Conservation (phyloP, 2,797 vertebrate species). For the Sebastolobus altivelis region DNA sequence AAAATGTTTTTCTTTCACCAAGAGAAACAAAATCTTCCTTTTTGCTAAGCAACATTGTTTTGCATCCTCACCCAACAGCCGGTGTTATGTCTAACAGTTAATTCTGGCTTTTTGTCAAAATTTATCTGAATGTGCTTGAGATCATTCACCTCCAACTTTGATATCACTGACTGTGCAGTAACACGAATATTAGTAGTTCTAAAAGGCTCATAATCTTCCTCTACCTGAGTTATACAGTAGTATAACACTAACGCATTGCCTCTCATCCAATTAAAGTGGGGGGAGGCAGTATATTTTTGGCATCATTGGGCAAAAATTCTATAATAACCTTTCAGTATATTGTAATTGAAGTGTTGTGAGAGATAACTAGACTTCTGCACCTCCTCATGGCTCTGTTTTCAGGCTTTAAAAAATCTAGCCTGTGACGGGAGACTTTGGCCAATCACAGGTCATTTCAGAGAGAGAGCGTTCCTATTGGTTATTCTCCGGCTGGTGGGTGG, state of each 20-base stretch:
- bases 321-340: too few relatives aligned
- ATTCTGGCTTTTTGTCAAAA: slow-evolving; percentile 16
- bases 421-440: too few relatives aligned
- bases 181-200: not conserved
- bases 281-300: too few relatives aligned
- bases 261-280: not conserved
- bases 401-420: too few relatives aligned
- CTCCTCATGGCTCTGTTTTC: too few relatives aligned
- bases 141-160: slow-evolving; percentile 6
- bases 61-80: not conserved
- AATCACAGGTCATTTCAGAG: too few relatives aligned
- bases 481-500: too few relatives aligned
- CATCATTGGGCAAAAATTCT: too few relatives aligned
- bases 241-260: not conserved
- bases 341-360: too few relatives aligned
- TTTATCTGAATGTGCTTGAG: not conserved
- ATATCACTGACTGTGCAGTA: not conserved
- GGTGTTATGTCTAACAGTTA: slow-evolving; percentile 1
- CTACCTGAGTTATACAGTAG: not conserved
- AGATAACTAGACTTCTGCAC: too few relatives aligned
- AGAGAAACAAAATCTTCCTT: slow-evolving; percentile 11
- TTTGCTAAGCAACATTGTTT: slow-evolving; percentile 46
- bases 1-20: not conserved
- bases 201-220: slow-evolving; percentile 4
- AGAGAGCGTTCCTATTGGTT: too few relatives aligned